Evolutionary conservation across 2,888 invertebrate genomes (phyloP).

Genomic region (Cotesia congregata): DNA sequence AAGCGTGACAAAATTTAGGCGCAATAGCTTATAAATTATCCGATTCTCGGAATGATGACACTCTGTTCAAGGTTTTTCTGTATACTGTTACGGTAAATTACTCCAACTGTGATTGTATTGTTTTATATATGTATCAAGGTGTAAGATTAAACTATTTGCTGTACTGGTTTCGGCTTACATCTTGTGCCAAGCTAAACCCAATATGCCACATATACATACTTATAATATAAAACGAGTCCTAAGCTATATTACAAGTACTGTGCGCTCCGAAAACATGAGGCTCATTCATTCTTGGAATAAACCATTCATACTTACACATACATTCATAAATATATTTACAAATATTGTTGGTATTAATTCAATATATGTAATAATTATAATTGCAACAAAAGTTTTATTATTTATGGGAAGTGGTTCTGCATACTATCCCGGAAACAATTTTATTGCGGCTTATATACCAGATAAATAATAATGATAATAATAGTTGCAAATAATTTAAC

Average conservation of each 20-base stretch:
- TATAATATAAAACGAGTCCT: constrained; percentile 9
- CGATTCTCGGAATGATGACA: background rate
- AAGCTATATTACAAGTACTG: constrained; percentile 36
- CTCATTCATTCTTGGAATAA: constrained; percentile 38
- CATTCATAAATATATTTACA: background rate
- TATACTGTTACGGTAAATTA: background rate
- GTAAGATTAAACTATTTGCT: constrained; percentile 39
- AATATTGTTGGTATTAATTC: background rate
- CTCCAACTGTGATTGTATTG: background rate
- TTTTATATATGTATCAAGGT: constrained; percentile 21
- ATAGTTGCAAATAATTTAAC: background rate
- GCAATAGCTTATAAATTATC: background rate
- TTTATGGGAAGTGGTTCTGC: background rate
- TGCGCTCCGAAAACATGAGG: constrained; percentile 42
- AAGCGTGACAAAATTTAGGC: background rate
- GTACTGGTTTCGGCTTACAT: constrained; percentile 41
- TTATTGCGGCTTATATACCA: background rate
- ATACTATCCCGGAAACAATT: background rate
- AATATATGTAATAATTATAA: background rate
- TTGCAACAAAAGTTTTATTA: background rate
- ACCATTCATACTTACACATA: constrained; percentile 28
- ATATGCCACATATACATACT: background rate
- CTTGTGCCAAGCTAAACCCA: constrained; percentile 9
- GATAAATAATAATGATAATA: background rate
- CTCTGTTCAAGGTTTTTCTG: background rate